phyloP scores from a whole-genome alignment of 2,888 invertebrate species.

The Hipparchia semele region DNA sequence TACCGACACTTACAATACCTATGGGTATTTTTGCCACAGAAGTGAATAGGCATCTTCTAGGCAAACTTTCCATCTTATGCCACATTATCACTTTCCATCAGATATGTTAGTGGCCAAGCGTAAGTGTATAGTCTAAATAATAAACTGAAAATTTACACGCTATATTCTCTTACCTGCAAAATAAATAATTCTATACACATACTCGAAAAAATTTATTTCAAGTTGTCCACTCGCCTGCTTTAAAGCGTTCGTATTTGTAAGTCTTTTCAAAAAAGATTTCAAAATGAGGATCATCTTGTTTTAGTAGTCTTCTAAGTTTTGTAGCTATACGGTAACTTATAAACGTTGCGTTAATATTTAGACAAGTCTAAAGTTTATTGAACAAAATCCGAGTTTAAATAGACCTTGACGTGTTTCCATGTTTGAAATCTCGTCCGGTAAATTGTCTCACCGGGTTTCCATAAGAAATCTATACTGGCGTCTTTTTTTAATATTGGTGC shows the following conservation, averaged over 20 bases:
- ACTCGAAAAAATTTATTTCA: constrained; percentile 67
- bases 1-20: no score
- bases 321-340: not conserved
- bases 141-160: no score
- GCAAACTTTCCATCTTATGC: no score
- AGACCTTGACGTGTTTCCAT: constrained; percentile 22
- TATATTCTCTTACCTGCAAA: constrained; percentile 55
- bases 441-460: no score
- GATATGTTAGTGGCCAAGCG: no score
- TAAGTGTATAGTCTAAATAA: no score
- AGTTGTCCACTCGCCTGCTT: constrained; percentile 59
- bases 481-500: no score
- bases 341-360: not conserved
- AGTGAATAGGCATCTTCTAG: no score
- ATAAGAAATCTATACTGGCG: no score
- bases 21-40: no score
- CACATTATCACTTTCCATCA: no score
- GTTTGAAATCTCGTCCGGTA: not conserved
- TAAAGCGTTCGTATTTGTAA: constrained; percentile 61
- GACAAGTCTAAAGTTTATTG: constrained; percentile 16
- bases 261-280: constrained; percentile 51
- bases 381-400: constrained; percentile 26
- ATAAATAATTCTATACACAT: constrained; percentile 62
- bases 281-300: constrained; percentile 50
- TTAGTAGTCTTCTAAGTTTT: not conserved